A percentile compares a stretch with the other conserved stretches of the same genome.
phyloP scores from a whole-genome alignment of 2,888 invertebrate genomes.

The Drosophila buzzatii region DNA sequence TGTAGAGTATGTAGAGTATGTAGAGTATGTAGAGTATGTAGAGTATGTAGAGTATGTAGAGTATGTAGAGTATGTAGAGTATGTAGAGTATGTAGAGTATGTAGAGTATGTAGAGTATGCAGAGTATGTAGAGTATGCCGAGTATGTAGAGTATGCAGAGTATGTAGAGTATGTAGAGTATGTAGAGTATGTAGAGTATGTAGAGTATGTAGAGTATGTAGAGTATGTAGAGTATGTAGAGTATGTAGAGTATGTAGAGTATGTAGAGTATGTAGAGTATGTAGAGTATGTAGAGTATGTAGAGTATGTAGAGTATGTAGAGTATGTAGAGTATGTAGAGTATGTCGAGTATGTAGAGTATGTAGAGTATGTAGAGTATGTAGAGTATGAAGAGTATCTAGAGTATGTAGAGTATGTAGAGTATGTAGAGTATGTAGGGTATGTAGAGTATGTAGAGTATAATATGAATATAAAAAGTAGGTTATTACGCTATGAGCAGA shows the following conservation, averaged over 20 bases:
- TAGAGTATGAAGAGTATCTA: not conserved
- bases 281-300: not conserved
- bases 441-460: not conserved
- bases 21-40: not conserved
- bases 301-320: not conserved
- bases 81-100: not conserved
- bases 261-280: not conserved
- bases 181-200: not conserved
- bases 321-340: not conserved
- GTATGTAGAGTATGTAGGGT: not conserved
- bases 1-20: no score
- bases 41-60: not conserved
- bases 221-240: not conserved
- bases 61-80: no score
- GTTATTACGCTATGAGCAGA: no score
- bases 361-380: not conserved
- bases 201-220: not conserved
- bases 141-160: no score
- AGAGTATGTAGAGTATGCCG: not conserved
- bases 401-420: not conserved
- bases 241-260: not conserved
- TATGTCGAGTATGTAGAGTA: not conserved
- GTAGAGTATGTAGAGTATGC: not conserved
- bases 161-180: not conserved
- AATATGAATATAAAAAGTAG: no score